phyloP scores from a whole-genome alignment of 2,888 invertebrate species.

The Dryococelus australis region DNA sequence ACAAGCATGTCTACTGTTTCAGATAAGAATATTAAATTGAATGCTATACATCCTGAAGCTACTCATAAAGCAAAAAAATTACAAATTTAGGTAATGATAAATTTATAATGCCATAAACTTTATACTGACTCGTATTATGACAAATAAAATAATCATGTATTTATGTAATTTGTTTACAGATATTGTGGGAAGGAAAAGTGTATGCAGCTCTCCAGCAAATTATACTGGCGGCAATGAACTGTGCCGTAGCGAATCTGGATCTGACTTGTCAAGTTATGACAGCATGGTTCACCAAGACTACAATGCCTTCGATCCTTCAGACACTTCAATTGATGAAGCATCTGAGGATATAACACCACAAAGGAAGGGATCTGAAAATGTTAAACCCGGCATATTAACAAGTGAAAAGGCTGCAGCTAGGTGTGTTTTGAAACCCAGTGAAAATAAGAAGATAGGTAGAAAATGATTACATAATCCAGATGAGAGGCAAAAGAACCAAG shows the following conservation, averaged over 20 bases:
- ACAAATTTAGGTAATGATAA: background rate
- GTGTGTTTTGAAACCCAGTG: background rate
- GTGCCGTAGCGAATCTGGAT: background rate
- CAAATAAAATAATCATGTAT: background rate
- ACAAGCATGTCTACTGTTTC: background rate
- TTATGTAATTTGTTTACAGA: background rate
- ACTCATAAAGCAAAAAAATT: background rate
- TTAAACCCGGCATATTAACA: background rate
- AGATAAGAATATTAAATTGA: background rate
- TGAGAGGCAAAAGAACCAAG: background rate
- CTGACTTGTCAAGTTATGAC: slow-evolving; percentile 6
- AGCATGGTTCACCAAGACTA: background rate
- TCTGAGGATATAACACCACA: slow-evolving; percentile 1
- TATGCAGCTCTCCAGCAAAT: background rate
- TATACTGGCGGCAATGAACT: background rate
- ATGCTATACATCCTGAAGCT: background rate
- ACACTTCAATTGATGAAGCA: background rate
- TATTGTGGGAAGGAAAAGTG: background rate
- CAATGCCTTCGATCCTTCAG: background rate
- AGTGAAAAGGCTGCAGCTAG: background rate
- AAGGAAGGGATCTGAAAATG: background rate
- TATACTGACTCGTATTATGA: background rate
- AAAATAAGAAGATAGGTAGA: background rate
- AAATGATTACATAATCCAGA: background rate
- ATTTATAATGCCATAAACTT: background rate